Evolutionary conservation across 2,113 vertebrate genomes (phyloP).

Genomic region (Serinus canaria): DNA sequence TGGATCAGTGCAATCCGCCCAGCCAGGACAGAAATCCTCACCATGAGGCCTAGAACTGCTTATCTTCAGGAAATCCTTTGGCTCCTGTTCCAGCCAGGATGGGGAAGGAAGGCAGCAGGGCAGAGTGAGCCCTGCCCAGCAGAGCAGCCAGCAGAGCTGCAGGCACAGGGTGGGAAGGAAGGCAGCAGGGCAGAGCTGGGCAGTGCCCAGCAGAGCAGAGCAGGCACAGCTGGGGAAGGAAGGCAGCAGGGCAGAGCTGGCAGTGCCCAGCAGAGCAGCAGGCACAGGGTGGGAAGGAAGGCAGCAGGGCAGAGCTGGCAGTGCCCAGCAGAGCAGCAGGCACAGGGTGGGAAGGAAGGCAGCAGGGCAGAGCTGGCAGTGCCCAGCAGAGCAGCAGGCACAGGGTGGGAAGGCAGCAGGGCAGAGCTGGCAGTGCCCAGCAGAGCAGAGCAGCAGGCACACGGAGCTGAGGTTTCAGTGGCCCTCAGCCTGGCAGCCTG

Average conservation of each 20-base stretch:
- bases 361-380: too few species aligned
- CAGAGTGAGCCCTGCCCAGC: too few species aligned
- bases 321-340: too few species aligned
- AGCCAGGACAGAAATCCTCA: constrained; percentile 5
- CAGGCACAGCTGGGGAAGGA: not conserved
- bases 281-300: not conserved
- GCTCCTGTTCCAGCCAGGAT: not conserved
- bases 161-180: too few species aligned
- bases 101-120: too few species aligned
- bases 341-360: too few species aligned
- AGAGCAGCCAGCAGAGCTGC: too few species aligned
- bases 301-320: not conserved
- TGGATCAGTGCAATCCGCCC: not conserved
- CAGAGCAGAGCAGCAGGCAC: not conserved
- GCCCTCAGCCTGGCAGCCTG: not conserved
- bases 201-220: not conserved
- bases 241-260: too few species aligned
- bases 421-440: not conserved
- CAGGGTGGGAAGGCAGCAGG: too few species aligned
- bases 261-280: too few species aligned
- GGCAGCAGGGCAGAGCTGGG: not conserved
- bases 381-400: too few species aligned
- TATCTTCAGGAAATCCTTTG: constrained; percentile 46
- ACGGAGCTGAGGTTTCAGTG: rapidly evolving
- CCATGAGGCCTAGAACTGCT: not conserved